Conservation (phyloP, 2,888 invertebrate genomes). For the Congeria kusceri region DNA sequence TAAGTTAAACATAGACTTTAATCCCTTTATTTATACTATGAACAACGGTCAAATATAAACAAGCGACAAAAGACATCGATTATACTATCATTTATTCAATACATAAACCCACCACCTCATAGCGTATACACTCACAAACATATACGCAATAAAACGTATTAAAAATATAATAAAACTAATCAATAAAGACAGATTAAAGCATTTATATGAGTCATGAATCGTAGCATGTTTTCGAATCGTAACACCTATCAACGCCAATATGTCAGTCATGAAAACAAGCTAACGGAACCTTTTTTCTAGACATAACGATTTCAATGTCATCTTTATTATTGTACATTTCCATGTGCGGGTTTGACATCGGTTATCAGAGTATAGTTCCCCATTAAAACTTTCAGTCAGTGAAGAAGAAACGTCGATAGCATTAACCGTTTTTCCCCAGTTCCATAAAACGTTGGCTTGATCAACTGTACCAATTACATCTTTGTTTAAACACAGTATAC, state of each 20-base stretch:
- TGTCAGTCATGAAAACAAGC: too few relatives aligned
- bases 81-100: neutral
- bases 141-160: neutral
- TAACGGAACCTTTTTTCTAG: neutral
- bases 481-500: constrained; percentile 1
- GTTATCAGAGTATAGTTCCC: neutral
- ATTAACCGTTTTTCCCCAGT: neutral
- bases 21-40: neutral
- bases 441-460: neutral
- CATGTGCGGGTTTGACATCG: neutral
- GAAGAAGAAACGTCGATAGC: neutral
- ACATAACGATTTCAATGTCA: neutral
- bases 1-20: neutral
- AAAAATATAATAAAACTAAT: neutral
- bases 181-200: too few relatives aligned
- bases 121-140: neutral
- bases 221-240: too few relatives aligned
- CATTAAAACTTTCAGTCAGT: neutral
- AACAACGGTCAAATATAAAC: neutral
- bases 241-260: too few relatives aligned
- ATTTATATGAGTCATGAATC: too few relatives aligned
- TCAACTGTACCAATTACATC: neutral
- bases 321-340: neutral
- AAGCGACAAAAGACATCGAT: neutral
- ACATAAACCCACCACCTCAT: neutral